Evolutionary conservation across 1,140 invertebrate species (phyloP), one percentile per base, ranked within the genome.

Genomic region (Calycopis cecrops): DNA sequence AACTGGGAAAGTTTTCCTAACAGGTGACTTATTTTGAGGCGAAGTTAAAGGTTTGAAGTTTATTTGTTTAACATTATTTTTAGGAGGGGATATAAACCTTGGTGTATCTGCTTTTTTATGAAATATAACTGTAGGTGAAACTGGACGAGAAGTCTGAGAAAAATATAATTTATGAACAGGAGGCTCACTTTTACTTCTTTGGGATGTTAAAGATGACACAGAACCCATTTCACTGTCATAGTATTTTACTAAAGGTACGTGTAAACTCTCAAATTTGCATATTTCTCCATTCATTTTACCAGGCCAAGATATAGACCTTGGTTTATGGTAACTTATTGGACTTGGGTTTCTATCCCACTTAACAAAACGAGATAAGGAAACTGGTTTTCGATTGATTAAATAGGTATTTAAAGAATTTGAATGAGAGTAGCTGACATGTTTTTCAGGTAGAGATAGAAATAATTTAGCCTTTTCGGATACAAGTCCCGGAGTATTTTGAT

Each of bases 281-380:
- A 84, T 67, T 62, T 74, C 71, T 21, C 66, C 65, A 49, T 84
- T 71, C 73, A 88, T 79, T 73, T 78, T 80, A 33, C 85, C 81
- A 2, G 87, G 87, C 85, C 86, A 88, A 59, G 85, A 87, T 58
- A 87, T 73, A 34, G 87, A 86, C 51, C 88, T 67, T 10, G 79
- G 70, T 57, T 71, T 82, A 38, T 71, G 62, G 9, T 61, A 52
- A 49, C 67, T 62, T 21, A 51, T 51, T 34, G 73, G 73, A 38
- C 86, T 71, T 35, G 84, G 79, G 51, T 90, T 85, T 49, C 83
- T 85, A 64, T 94, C 93, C 85, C 91, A 90, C 59, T 88, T 90
- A 67, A 89, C 90, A 76, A 95, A 94, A 63, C 91, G 90, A 0
- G 93, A 95, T 62, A 92, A 89, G 3, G 91, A 91, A 0, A 94